These are phyloP conservation scores for Heliothis virescens DNA, from an alignment of 1,140 invertebrate species.

Conservation along the genomic window DNA sequence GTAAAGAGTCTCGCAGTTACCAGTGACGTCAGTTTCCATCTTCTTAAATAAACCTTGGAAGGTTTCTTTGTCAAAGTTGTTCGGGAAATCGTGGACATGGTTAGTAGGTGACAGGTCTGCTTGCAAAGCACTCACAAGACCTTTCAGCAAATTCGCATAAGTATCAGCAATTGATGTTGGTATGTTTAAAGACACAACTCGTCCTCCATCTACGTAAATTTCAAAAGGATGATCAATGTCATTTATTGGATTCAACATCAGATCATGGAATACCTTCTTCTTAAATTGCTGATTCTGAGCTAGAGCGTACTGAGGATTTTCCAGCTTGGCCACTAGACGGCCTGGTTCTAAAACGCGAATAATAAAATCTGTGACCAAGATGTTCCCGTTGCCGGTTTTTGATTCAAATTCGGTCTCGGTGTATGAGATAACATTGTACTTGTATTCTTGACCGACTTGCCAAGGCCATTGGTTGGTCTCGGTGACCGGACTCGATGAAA, in stretches of 20 bases:
- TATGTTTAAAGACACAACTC: conserved; percentile 86
- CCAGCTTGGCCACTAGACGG: conserved; percentile 83
- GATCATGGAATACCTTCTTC: conserved; percentile 73
- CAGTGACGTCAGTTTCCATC: conserved; percentile 90
- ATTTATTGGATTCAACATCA: conserved; percentile 85
- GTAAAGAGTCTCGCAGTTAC: conserved; percentile 89
- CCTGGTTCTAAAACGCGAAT: conserved; percentile 85
- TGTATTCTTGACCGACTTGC: conserved; percentile 87
- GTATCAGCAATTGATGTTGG: conserved; percentile 84
- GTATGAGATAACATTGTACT: conserved; percentile 87
- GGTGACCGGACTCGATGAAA: conserved; percentile 60
- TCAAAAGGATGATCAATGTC: conserved; percentile 87
- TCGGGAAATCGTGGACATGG: conserved; percentile 73
- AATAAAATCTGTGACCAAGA: conserved; percentile 85
- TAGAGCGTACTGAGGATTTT: conserved; percentile 85
- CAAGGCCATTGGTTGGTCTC: conserved; percentile 78
- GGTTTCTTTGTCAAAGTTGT: conserved; percentile 83
- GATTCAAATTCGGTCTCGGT: conserved; percentile 86
- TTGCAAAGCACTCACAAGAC: conserved; percentile 88
- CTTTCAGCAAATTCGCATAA: conserved; percentile 90
- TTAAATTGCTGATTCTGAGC: conserved; percentile 85
- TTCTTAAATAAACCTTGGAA: conserved; percentile 87
- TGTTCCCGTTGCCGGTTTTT: conserved; percentile 85
- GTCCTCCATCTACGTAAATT: conserved; percentile 87
- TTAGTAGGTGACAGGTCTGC: conserved; percentile 84